phyloP scores from a whole-genome alignment of 53 echinoderm and acorn worm species.

The Henricia sp. region DNA sequence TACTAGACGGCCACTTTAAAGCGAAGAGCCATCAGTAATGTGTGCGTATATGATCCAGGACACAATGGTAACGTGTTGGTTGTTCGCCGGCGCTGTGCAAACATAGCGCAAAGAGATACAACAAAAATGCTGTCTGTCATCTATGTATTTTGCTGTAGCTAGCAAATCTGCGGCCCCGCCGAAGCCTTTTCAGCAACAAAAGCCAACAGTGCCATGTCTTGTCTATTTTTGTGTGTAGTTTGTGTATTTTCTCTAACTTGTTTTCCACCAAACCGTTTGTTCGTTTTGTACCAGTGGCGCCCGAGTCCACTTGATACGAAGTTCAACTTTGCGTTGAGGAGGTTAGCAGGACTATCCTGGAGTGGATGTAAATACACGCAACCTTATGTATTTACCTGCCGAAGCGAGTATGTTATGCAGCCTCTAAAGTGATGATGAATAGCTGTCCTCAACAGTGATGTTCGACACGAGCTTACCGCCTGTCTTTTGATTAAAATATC shows the following conservation, averaged over 20 bases:
- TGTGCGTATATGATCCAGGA: slow-evolving; percentile 5
- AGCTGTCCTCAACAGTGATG: not conserved
- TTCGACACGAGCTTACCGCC: not conserved
- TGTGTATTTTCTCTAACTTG: no score
- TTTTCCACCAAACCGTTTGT: slow-evolving; percentile 14
- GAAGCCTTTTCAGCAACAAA: slow-evolving; percentile 48
- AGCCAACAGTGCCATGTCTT: not conserved
- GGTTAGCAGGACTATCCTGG: not conserved
- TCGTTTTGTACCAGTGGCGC: slow-evolving; percentile 29
- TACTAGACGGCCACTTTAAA: slow-evolving; percentile 46
- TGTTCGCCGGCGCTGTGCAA: slow-evolving; percentile 20
- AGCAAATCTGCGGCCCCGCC: slow-evolving; percentile 19
- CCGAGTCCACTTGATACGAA: slow-evolving; percentile 35
- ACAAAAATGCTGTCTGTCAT: not conserved
- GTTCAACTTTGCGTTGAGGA: slow-evolving; percentile 6
- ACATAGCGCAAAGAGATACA: slow-evolving; percentile 5
- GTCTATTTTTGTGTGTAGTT: not conserved
- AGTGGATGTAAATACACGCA: slow-evolving; percentile 21
- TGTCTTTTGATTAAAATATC: no score
- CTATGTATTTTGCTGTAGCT: slow-evolving; percentile 47
- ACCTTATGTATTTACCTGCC: not conserved
- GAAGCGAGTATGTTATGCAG: not conserved
- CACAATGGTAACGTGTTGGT: slow-evolving; percentile 52
- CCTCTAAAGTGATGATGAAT: not conserved
- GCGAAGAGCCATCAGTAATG: slow-evolving; percentile 19